Base-by-base conservation (phyloP, 2,113 vertebrate species). In the Nannobrachium achirus region DNA sequence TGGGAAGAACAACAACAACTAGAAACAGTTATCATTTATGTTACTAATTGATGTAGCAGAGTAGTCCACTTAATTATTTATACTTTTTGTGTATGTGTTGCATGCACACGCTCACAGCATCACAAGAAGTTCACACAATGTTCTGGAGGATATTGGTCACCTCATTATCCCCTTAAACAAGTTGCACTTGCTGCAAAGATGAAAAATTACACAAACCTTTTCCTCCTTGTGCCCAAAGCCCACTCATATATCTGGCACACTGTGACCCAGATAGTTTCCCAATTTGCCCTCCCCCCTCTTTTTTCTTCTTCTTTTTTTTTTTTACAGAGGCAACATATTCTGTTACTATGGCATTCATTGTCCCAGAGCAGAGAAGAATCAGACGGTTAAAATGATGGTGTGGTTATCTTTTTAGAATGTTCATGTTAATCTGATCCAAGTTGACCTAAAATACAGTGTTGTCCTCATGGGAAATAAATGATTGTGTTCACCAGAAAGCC, bases 251-350 rank as follows among this genome's bases (percentile, higher is more conserved):
- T n/a, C 41, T 60, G 45, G 46, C 48, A 63, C 61, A 78, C 38
- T 66, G 59, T 86, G 83, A 87, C 83, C 80, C 76, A 86, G 64
- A 82, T 84, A 72, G 42, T 73, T 71, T 56, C 16, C 68, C 77
- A 66, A 70, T 75, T 71, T 71, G 51, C 63, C 66, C 48, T n/a
- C n/a, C n/a, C n/a, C n/a, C n/a, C n/a, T n/a, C n/a, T n/a, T n/a
- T n/a, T n/a, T n/a, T n/a, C n/a, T n/a, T n/a, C n/a, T n/a, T n/a
- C n/a, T n/a, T n/a, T n/a, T n/a, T n/a, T n/a, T n/a, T n/a, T 82
- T 83, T 78, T 73, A 70, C 67, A 13, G 1, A 64, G 65, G 69
- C 58, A 72, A 80, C 75, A 76, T 53, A 58, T 63, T 65, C 50
- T 55, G 63, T n/a, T 56, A 63, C 59, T 60, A 33, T 7, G 50